phyloP scores from a whole-genome alignment of 2,797 vertebrate species.

The Anolis apletophallus region DNA sequence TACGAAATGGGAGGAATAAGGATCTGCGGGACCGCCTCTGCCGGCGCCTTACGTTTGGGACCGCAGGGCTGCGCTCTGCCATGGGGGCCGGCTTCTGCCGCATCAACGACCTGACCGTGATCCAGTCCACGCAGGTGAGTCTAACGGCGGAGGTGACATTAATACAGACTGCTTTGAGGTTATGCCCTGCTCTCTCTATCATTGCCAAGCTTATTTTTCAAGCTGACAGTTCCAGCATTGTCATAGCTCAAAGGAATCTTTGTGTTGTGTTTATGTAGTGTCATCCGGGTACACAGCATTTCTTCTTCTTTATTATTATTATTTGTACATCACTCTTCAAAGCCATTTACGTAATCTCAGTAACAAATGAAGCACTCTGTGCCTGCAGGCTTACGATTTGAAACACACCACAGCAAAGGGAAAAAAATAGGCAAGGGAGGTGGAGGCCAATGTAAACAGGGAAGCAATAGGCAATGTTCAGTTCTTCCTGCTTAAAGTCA shows the following conservation, averaged over 20 bases:
- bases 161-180: accelerated
- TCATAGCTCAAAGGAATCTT: not conserved
- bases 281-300: not conserved
- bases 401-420: not conserved
- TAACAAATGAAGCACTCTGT: not conserved
- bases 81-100: slow-evolving; percentile 95
- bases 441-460: not conserved
- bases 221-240: slow-evolving; percentile 22
- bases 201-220: not conserved
- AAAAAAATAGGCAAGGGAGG: too few species aligned
- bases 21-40: slow-evolving; percentile 87
- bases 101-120: slow-evolving; percentile 94
- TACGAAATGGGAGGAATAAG: slow-evolving; percentile 77
- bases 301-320: not conserved
- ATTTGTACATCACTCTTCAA: not conserved
- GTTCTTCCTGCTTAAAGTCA: not conserved
- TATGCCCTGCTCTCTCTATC: not conserved
- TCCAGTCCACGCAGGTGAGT: slow-evolving; percentile 92
- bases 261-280: not conserved
- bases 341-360: too few species aligned
- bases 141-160: not conserved
- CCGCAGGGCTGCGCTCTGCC: slow-evolving; percentile 90
- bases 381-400: not conserved
- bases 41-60: slow-evolving; percentile 89
- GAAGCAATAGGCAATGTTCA: not conserved